Percentiles rank a stretch among this genome's conserved stretches.
phyloP scores from a whole-genome alignment of 35 echinoderm and acorn worm species.

The Heliocidaris tuberculata region DNA sequence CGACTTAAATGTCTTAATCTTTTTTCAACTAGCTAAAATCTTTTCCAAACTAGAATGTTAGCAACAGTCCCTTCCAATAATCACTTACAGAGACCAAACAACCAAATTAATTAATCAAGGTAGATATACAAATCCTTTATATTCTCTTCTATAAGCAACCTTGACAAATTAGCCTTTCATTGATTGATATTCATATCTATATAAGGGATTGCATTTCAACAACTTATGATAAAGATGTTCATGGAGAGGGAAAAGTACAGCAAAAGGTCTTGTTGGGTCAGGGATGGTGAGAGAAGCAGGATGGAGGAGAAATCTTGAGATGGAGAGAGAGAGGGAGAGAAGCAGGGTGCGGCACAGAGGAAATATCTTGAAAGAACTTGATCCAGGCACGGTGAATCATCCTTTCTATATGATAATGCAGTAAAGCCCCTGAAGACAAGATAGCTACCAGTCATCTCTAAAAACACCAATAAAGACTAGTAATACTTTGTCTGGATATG shows the following conservation, averaged over 20 bases:
- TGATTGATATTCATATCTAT: constrained; percentile 19
- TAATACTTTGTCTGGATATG: constrained; percentile 9
- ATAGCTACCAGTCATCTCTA: neutral
- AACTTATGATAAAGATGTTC: neutral
- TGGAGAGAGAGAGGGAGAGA: neutral
- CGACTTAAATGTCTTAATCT: neutral
- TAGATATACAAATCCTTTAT: neutral
- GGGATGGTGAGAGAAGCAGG: neutral
- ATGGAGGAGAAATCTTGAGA: neutral
- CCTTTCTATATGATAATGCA: constrained; percentile 17
- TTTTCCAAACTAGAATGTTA: neutral
- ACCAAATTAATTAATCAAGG: neutral
- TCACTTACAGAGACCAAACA: neutral
- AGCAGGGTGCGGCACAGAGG: neutral
- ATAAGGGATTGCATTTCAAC: neutral
- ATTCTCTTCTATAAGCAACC: neutral
- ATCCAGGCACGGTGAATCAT: neutral
- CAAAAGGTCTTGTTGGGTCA: neutral
- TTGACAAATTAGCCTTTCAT: neutral
- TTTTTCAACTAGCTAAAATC: neutral
- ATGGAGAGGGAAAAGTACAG: neutral
- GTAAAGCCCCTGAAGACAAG: neutral
- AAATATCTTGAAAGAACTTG: neutral
- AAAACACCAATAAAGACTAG: neutral
- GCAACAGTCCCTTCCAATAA: neutral